Base-by-base conservation (phyloP, 2,113 vertebrate species). In the Otocyon megalotis region DNA sequence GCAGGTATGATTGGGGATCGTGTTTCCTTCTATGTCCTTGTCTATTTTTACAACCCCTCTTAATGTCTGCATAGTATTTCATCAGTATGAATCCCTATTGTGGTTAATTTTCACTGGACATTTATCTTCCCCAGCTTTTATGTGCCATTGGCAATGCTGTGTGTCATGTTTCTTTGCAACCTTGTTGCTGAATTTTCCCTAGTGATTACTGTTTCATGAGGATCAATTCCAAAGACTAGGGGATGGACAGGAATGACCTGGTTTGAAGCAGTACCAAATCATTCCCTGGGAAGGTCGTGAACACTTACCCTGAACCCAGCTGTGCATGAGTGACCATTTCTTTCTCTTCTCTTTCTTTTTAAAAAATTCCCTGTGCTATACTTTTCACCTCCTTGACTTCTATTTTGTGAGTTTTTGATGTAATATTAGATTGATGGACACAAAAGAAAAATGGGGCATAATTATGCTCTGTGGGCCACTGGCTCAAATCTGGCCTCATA, bases 31-130 rank as follows among this genome's bases (percentile, higher is more conserved):
- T 11, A 2, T 35, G 50, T 71, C 63, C 8, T 12, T 91, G 16
- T 92, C 94, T 87, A 53, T 89, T 97, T 96, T 95, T 69, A 48
- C 11, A 81, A 0, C 30, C 54, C 65, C 81, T 93, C 83, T 82
- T 87, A 93, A 76, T 56, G 85, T 63, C 81, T 94, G 88, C 37
- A 3, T 97, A 74, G 89, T 95, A 90, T 88, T 94, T 94, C 89
- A 53, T 82, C 4, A 5, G 28, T 67, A 15, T 74, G 92, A 97
- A 35, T 82, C 37, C 28, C 24, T 20, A 30, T 77, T 87, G 50
- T n/a, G 28, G 69, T 88, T 71, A 22, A 14, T 53, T 95, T 94
- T 93, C 54, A 65, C 32, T 50, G 62, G 82, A 90, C 11, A 19
- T 83, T 94, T 69, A 71, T 92, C 76, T 92, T 54, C 12, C 85